A percentile compares a stretch with the other conserved stretches of the same genome.
phyloP scores from a whole-genome alignment of 2,113 vertebrate genomes.

The Astur gentilis region DNA sequence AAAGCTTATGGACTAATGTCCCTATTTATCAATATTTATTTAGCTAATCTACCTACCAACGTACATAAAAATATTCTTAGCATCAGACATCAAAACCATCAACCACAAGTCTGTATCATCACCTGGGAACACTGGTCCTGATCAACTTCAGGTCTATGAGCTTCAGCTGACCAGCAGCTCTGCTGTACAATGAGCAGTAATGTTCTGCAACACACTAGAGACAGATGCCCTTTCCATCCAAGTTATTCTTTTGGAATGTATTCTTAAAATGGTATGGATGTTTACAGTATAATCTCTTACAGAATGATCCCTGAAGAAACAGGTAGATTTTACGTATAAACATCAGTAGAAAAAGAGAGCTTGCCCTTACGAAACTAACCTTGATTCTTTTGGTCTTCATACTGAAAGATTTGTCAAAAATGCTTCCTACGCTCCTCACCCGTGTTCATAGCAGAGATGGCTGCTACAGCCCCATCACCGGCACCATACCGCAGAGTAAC shows the following conservation, averaged over 20 bases:
- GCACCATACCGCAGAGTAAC: not conserved
- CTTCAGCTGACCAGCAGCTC: not conserved
- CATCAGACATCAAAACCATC: not conserved
- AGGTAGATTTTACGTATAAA: not conserved
- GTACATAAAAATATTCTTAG: not conserved
- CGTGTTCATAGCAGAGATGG: not conserved
- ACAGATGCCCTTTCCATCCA: not conserved
- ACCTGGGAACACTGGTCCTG: not conserved
- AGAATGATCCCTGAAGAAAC: not conserved
- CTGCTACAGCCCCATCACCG: not conserved
- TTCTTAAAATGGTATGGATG: not conserved
- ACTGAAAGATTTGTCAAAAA: not conserved
- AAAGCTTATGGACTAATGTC: not conserved
- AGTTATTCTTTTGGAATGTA: not conserved
- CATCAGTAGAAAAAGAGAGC: not conserved
- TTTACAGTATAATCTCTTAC: not conserved
- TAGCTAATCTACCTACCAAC: not conserved
- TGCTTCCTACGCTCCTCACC: not conserved
- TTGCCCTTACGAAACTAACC: not conserved
- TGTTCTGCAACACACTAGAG: not conserved
- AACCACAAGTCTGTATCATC: fast-evolving
- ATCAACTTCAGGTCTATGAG: not conserved
- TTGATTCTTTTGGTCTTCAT: not conserved
- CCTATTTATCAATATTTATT: not conserved
- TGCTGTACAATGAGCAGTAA: not conserved